These are phyloP conservation scores for Laticauda laticaudata DNA, from an alignment of 2,113 vertebrate species.

Conservation along the genomic window DNA sequence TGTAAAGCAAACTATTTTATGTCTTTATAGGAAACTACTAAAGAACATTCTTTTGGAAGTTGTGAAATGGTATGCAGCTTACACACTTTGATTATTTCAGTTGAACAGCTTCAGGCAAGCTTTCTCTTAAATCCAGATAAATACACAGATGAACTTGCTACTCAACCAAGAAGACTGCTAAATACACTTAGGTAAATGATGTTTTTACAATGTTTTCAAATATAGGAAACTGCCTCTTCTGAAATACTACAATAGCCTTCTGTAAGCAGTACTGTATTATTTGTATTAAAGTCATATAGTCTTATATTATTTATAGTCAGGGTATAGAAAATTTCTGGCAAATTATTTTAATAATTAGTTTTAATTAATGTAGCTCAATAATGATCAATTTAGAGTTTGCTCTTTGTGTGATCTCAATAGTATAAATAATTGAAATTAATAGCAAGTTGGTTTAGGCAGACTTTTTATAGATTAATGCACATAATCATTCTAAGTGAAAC, in stretches of 20 bases:
- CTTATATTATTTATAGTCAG: not conserved
- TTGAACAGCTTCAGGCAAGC: conserved; percentile 91
- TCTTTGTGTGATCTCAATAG: not conserved
- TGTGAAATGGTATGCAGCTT: conserved; percentile 89
- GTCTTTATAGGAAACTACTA: conserved; percentile 63
- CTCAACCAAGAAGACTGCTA: conserved; percentile 87
- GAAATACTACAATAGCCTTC: not conserved
- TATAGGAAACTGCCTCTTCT: not conserved
- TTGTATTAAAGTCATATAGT: not conserved
- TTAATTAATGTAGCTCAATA: not conserved
- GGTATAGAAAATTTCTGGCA: not conserved
- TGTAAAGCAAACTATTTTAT: not conserved
- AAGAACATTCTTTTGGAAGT: conserved; percentile 77
- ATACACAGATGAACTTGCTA: conserved; percentile 87
- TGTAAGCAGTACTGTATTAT: fast-evolving
- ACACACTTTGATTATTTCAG: conserved; percentile 86
- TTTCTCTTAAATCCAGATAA: conserved; percentile 89
- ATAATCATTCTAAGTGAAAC: not conserved
- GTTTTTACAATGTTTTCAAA: not conserved
- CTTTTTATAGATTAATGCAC: not conserved
- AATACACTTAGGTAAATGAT: conserved; percentile 85
- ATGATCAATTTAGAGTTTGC: not conserved
- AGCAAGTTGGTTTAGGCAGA: fast-evolving
- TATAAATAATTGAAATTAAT: not conserved
- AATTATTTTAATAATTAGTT: not conserved